Percentiles rank a stretch among this genome's conserved stretches.
Conservation (phyloP, 53 echinoderm and acorn worm genomes). For the Paracentrotus lividus region DNA sequence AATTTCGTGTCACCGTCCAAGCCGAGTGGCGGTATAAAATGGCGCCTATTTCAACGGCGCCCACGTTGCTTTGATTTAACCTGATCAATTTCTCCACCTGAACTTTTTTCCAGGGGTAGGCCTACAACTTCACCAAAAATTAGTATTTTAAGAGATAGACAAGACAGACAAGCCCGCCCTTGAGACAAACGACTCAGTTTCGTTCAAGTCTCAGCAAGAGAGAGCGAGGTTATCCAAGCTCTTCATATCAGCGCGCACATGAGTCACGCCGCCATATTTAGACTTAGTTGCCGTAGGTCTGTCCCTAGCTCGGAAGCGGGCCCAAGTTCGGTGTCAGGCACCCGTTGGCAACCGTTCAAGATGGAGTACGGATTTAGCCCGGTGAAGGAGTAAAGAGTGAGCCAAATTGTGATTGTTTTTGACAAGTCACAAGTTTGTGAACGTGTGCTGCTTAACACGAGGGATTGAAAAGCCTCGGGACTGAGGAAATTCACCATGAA, state of each 20-base stretch:
- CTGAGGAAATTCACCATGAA: neutral
- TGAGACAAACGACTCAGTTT: neutral
- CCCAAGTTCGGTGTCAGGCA: slow-evolving; percentile 50
- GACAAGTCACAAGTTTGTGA: slow-evolving; percentile 57
- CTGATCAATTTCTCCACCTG: neutral
- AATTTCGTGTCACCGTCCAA: neutral
- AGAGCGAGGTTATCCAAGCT: slow-evolving; percentile 32
- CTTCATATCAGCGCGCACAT: slow-evolving; percentile 27
- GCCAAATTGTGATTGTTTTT: slow-evolving; percentile 48
- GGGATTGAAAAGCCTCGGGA: slow-evolving; percentile 22
- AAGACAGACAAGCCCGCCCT: slow-evolving; percentile 1
- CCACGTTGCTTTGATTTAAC: neutral
- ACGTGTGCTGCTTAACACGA: slow-evolving; percentile 4
- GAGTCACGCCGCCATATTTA: slow-evolving; percentile 59
- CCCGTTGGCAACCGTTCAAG: slow-evolving; percentile 41
- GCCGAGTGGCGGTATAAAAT: neutral
- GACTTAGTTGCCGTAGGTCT: slow-evolving; percentile 18
- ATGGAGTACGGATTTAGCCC: slow-evolving; percentile 45
- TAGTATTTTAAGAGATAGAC: slow-evolving; percentile 1
- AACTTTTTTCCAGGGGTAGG: neutral
- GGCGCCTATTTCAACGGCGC: neutral
- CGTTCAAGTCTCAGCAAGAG: neutral
- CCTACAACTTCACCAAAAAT: neutral
- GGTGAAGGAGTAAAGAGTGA: neutral
- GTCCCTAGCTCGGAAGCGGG: slow-evolving; percentile 36